Conservation (phyloP, 1,140 invertebrate species). For the Ceratina australensis region DNA sequence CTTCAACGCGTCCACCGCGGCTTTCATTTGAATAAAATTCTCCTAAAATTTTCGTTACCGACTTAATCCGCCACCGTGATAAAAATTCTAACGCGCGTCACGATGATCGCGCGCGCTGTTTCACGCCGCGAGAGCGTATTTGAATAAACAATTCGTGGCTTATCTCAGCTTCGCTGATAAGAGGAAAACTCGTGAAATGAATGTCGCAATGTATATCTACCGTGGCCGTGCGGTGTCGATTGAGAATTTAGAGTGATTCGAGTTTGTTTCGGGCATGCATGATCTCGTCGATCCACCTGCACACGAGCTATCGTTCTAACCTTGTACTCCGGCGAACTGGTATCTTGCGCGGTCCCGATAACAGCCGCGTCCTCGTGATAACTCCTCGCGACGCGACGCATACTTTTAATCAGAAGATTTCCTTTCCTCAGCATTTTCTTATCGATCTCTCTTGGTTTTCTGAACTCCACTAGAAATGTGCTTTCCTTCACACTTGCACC, state of each 20-base stretch:
- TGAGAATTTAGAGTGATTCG: neutral
- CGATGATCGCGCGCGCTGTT: neutral
- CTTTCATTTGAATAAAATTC: slow-evolving; percentile 89
- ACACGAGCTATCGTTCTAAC: slow-evolving; percentile 65
- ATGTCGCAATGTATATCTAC: neutral
- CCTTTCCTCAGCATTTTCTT: slow-evolving; percentile 60
- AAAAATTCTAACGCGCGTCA: neutral
- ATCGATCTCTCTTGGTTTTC: neutral
- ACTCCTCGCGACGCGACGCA: slow-evolving; percentile 50
- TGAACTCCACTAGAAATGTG: neutral
- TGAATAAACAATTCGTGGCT: neutral
- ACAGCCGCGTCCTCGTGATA: slow-evolving; percentile 72
- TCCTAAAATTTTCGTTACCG: slow-evolving; percentile 80
- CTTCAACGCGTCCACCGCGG: slow-evolving; percentile 86
- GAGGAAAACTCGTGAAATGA: neutral
- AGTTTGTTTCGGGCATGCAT: neutral
- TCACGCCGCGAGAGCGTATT: neutral
- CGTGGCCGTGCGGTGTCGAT: neutral
- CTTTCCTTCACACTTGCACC: neutral
- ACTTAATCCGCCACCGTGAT: no score
- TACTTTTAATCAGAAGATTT: slow-evolving; percentile 47
- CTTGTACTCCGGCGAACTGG: slow-evolving; percentile 76
- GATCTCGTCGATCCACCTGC: no score
- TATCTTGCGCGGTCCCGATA: slow-evolving; percentile 77
- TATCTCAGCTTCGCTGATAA: neutral